Percentiles rank a stretch among this genome's conserved stretches.
These are phyloP conservation scores for Drosophila murphyi DNA, from an alignment of 1,140 invertebrate genomes.

Conservation along the genomic window DNA sequence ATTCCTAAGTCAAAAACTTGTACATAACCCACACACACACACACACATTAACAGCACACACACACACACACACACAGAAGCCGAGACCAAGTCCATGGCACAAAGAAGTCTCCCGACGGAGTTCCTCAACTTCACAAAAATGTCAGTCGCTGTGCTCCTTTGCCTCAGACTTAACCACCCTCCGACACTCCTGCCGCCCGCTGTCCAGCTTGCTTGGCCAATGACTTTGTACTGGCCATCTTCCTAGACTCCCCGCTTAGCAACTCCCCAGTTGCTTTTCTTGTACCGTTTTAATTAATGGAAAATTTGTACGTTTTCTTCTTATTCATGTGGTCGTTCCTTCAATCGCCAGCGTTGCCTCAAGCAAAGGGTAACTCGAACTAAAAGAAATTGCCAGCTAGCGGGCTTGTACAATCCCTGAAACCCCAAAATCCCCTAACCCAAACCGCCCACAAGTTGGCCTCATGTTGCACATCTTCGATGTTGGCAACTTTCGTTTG, in stretches of 20 bases:
- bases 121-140: slow-evolving; percentile 69
- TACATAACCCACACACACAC: slow-evolving; percentile 13
- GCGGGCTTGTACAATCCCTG: slow-evolving; percentile 7
- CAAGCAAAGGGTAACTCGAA: slow-evolving; percentile 54
- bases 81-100: neutral
- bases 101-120: slow-evolving; percentile 66
- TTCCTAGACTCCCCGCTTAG: neutral
- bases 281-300: slow-evolving; percentile 76
- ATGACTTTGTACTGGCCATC: slow-evolving; percentile 42
- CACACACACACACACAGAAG: slow-evolving; percentile 10
- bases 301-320: slow-evolving; percentile 71
- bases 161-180: slow-evolving; percentile 21
- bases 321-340: slow-evolving; percentile 60
- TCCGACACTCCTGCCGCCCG: neutral
- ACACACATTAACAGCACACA: neutral
- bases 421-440: neutral
- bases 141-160: slow-evolving; percentile 42
- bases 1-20: slow-evolving; percentile 27
- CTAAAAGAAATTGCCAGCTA: slow-evolving; percentile 45
- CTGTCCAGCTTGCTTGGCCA: slow-evolving; percentile 21
- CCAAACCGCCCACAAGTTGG: slow-evolving; percentile 17
- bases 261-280: slow-evolving; percentile 41
- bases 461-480: slow-evolving; percentile 24
- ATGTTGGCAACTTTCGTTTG: slow-evolving; percentile 41
- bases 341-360: slow-evolving; percentile 46